Conservation (phyloP, 2,113 vertebrate genomes). For the Fukomys damarensis region DNA sequence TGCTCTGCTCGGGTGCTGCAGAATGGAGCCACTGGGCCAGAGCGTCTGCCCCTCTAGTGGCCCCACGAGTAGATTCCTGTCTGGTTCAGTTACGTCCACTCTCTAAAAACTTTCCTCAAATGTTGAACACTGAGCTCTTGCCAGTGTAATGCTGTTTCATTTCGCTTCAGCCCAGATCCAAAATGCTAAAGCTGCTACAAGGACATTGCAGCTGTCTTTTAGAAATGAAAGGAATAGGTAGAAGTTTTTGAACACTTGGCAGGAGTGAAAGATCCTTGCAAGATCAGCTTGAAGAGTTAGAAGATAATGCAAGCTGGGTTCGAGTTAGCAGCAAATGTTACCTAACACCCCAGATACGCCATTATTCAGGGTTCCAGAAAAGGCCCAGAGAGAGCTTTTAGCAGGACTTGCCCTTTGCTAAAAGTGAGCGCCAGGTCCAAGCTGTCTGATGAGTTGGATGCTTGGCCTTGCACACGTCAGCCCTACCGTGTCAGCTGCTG, state of each 20-base stretch:
- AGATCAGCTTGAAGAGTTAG: slow-evolving; percentile 13
- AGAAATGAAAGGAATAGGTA: slow-evolving; percentile 62
- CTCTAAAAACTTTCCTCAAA: slow-evolving; percentile 63
- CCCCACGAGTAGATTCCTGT: not conserved
- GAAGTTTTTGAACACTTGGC: slow-evolving; percentile 22
- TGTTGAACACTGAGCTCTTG: slow-evolving; percentile 49
- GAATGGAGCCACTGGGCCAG: not conserved
- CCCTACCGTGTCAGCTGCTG: not conserved
- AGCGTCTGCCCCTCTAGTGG: not conserved
- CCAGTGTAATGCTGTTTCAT: slow-evolving; percentile 37
- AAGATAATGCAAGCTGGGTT: not conserved
- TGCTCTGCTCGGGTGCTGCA: not conserved
- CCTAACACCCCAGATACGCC: not conserved
- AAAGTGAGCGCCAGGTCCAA: not conserved
- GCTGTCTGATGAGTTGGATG: not conserved
- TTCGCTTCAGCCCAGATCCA: slow-evolving; percentile 36
- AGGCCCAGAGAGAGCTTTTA: not conserved
- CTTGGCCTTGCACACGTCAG: not conserved
- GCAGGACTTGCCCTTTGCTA: not conserved
- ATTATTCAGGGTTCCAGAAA: slow-evolving; percentile 17
- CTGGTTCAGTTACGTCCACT: not conserved
- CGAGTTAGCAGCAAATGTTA: not conserved
- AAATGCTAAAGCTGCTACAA: slow-evolving; percentile 38
- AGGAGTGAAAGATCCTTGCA: slow-evolving; percentile 35
- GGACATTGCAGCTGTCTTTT: slow-evolving; percentile 49